Conservation (phyloP, 2,113 vertebrate species). For the Daubentonia madagascariensis region DNA sequence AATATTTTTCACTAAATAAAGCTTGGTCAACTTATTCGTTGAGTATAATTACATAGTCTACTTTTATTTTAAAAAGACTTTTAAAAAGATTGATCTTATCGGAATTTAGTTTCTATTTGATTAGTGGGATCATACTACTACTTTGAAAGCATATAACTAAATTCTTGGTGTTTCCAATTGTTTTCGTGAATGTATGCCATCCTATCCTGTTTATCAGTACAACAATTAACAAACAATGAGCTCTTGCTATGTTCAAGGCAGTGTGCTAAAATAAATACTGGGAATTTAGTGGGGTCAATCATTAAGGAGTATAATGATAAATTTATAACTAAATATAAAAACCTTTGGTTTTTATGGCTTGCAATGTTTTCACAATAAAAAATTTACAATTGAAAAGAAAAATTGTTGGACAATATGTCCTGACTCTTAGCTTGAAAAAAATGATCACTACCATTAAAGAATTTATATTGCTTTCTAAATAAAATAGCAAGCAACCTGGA, state of each 20-base stretch:
- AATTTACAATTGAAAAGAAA: background rate
- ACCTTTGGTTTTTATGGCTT: background rate
- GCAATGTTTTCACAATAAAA: background rate
- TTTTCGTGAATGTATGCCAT: background rate
- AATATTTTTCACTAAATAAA: conserved; percentile 14
- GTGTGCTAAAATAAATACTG: background rate
- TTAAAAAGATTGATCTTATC: background rate
- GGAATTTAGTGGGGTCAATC: background rate
- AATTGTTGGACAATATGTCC: background rate
- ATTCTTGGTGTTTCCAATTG: background rate
- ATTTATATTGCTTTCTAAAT: background rate
- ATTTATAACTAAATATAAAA: background rate
- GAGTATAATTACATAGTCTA: background rate
- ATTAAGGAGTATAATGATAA: background rate
- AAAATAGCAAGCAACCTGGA: background rate
- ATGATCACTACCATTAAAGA: background rate
- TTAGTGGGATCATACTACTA: background rate
- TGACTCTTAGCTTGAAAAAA: conserved; percentile 30
- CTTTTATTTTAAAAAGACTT: background rate
- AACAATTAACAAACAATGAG: background rate
- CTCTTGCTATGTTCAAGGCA: background rate
- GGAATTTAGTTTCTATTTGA: conserved; percentile 28
- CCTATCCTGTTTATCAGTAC: background rate
- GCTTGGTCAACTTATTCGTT: background rate
- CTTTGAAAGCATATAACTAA: conserved; percentile 10